Evolutionary conservation across 2,797 vertebrate genomes (phyloP).

Genomic region (Anisognathus igniventris): DNA sequence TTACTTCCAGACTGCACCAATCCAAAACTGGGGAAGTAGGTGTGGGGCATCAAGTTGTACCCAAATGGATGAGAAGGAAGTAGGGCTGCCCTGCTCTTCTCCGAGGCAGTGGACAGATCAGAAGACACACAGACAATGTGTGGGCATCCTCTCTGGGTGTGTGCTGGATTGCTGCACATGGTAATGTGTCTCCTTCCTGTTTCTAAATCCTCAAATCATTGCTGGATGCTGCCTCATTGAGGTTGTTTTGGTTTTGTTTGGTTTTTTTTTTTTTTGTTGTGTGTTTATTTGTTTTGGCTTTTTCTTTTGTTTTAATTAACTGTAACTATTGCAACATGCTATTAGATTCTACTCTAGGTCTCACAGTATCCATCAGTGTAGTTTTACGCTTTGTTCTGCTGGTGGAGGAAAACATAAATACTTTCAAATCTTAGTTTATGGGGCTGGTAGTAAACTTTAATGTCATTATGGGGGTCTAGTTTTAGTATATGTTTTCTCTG

Average conservation of each 20-base stretch:
- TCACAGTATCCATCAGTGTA: neutral
- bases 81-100: neutral
- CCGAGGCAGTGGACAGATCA: neutral
- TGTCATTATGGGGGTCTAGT: neutral
- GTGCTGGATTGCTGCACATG: neutral
- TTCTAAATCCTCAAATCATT: neutral
- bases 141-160: neutral
- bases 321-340: neutral
- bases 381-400: neutral
- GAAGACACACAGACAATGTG: neutral
- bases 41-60: neutral
- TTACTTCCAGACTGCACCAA: neutral
- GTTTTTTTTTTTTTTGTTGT: rapidly evolving
- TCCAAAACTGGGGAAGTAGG: neutral
- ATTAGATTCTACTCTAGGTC: neutral
- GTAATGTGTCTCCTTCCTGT: neutral
- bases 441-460: neutral
- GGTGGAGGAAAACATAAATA: neutral
- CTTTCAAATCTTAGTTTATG: neutral
- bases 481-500: neutral
- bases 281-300: neutral
- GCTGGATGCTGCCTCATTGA: neutral
- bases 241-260: neutral
- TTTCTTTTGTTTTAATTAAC: neutral
- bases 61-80: neutral